phyloP scores from a whole-genome alignment of 2,113 vertebrate species.

The Halcyon senegalensis region DNA sequence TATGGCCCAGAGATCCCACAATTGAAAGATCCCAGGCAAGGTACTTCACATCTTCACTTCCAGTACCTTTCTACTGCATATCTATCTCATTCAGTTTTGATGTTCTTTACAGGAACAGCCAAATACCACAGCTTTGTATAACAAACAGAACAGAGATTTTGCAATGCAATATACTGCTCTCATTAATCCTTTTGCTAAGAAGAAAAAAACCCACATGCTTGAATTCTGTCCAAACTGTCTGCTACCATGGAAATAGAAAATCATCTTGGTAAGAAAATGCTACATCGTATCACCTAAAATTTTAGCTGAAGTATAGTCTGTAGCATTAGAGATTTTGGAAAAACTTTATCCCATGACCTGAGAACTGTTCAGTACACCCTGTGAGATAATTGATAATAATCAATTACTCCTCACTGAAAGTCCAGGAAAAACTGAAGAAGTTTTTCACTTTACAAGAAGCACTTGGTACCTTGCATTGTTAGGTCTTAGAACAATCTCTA shows the following conservation, averaged over 20 bases:
- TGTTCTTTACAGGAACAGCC: background rate
- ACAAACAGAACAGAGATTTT: background rate
- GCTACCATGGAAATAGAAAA: conserved; percentile 22
- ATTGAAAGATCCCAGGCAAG: background rate
- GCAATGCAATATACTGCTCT: background rate
- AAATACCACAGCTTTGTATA: background rate
- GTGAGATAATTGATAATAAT: background rate
- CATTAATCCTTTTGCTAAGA: background rate
- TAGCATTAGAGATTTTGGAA: background rate
- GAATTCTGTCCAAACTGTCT: conserved; percentile 12
- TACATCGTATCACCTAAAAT: background rate
- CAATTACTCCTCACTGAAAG: background rate
- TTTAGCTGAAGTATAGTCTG: background rate
- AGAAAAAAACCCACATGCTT: background rate
- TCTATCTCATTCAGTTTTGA: background rate
- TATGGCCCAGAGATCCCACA: background rate
- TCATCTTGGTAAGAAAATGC: background rate
- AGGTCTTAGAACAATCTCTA: background rate
- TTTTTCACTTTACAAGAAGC: background rate
- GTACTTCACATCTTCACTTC: background rate
- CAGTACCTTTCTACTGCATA: background rate
- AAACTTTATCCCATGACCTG: background rate
- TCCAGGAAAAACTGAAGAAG: background rate
- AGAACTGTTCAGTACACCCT: background rate
- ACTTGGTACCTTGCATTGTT: background rate